Evolutionary conservation across 1,140 invertebrate genomes (phyloP).

Genomic region (Heterodera schachtii): DNA sequence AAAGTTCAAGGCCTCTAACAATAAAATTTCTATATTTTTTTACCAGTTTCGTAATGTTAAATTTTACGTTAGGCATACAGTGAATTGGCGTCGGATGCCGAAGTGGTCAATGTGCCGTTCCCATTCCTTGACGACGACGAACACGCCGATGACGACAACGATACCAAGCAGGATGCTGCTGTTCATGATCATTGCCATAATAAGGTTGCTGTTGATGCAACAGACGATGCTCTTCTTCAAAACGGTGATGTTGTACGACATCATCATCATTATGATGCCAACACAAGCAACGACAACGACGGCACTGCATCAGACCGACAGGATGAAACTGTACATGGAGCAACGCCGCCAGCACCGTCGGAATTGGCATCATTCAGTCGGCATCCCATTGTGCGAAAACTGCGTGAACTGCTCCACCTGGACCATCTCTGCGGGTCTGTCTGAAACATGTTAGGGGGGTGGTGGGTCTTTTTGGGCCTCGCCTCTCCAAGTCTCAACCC

Average conservation of each 20-base stretch:
- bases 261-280: background rate
- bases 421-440: slow-evolving; percentile 49
- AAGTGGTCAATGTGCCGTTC: slow-evolving; percentile 62
- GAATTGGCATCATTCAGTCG: slow-evolving; percentile 38
- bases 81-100: slow-evolving; percentile 51
- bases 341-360: no score
- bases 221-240: no score
- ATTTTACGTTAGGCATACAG: slow-evolving; percentile 55
- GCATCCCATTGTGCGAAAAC: slow-evolving; percentile 54
- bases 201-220: no score
- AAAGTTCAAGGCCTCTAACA: no score
- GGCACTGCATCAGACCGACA: no score
- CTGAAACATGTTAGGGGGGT: background rate
- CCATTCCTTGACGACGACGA: slow-evolving; percentile 51
- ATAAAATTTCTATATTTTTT: slow-evolving; percentile 16
- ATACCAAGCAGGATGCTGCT: no score
- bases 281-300: no score
- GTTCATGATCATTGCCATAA: background rate
- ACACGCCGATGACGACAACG: slow-evolving; percentile 27
- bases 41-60: background rate
- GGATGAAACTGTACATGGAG: background rate
- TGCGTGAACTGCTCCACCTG: slow-evolving; percentile 45
- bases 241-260: no score
- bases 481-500: no score
- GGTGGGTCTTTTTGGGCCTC: no score